Base-by-base conservation (phyloP, 2,888 invertebrate species). In the Nipponacmea schrenckii region DNA sequence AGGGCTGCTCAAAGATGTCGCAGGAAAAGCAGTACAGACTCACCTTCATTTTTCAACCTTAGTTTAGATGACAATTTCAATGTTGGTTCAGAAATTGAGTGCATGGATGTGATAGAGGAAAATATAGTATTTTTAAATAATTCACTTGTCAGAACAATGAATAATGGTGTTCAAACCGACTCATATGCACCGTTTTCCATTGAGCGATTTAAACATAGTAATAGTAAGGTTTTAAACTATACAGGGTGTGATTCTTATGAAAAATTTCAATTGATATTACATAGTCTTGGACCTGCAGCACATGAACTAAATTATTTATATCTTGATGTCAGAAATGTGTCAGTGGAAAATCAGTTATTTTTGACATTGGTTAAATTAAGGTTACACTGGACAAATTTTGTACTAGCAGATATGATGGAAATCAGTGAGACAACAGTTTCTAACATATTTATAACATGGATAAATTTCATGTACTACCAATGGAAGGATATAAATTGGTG, bases 401-500 rank as follows among this genome's bases (percentile, higher is more conserved):
- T 17, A 48, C 48, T 48, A 5, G n/a, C 3, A 15, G n/a, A n/a
- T 17, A 17, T 48, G 17, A 17, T 48, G 15, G 0, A 48, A 4
- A 48, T 48, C 15, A 17, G 17, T 15, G 48, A 15, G n/a, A 48
- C 48, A 0, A 48, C 17, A 17, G 5, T 48, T 48, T 17, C 48
- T 17, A 48, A 48, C n/a, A 48, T 48, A 15, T 48, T 15, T 15
- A n/a, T 48, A 17, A 48, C 48, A 4, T 48, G 48, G 48, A n/a
- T 48, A 48, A 48, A 48, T 48, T 48, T 48, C n/a, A 48, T 48
- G 48, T 48, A 15, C 3, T 17, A n/a, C 15, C 48, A 48, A 48
- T 48, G 48, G 48, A 48, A 5, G 48, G 48, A 15, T 4, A n/a
- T 20, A 2, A 17, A n/a, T 48, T 17, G 48, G 15, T 74, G 74